Evolutionary conservation across 2,113 vertebrate genomes (phyloP).

Genomic region (Hylia prasina): DNA sequence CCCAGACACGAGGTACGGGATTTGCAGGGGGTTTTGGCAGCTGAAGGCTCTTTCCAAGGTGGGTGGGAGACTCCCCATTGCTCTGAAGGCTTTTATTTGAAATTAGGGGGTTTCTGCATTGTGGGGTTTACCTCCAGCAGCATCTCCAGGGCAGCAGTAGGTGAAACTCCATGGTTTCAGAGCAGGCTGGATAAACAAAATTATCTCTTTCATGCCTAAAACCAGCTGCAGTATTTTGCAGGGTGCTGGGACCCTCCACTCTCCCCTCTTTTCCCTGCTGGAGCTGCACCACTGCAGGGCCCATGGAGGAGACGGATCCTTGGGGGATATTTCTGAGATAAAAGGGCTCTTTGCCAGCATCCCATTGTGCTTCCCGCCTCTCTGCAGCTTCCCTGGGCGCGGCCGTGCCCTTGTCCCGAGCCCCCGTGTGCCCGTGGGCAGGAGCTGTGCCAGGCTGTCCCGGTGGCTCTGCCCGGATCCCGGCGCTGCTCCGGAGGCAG

Average conservation of each 20-base stretch:
- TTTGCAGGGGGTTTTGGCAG: background rate
- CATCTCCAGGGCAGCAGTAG: background rate
- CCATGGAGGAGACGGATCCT: accelerated
- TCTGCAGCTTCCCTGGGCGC: background rate
- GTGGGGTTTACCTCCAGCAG: background rate
- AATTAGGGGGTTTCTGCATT: background rate
- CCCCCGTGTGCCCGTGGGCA: accelerated
- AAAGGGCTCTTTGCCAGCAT: background rate
- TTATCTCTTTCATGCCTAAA: background rate
- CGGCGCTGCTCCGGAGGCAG: background rate
- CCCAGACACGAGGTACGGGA: background rate
- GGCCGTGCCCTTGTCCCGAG: background rate
- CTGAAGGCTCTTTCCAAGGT: background rate
- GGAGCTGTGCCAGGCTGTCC: background rate
- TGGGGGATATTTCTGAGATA: background rate
- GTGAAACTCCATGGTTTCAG: background rate
- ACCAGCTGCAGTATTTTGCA: too few species aligned
- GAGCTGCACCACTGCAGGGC: background rate
- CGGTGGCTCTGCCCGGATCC: background rate
- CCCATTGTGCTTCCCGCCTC: accelerated
- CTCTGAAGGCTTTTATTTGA: background rate
- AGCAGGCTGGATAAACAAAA: background rate
- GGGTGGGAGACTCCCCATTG: background rate
- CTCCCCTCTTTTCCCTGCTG: background rate
- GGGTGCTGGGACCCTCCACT: accelerated